Conservation (phyloP, 2,113 vertebrate genomes). For the Pluvianellus socialis region DNA sequence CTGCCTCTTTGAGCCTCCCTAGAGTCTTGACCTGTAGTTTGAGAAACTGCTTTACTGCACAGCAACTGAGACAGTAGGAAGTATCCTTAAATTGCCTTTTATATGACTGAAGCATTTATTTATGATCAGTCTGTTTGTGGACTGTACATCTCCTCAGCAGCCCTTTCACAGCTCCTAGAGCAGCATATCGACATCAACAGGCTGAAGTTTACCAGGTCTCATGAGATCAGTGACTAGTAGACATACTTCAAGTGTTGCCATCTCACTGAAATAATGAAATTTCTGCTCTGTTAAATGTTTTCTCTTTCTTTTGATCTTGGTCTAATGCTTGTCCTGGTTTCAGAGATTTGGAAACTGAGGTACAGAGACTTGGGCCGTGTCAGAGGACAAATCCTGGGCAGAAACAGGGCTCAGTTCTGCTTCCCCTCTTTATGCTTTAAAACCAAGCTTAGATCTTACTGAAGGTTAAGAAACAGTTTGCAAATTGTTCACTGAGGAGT, state of each 20-base stretch:
- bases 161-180: conserved; percentile 14
- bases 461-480: background rate
- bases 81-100: background rate
- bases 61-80: background rate
- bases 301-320: background rate
- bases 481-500: background rate
- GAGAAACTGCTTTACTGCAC: background rate
- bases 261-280: background rate
- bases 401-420: background rate
- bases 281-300: background rate
- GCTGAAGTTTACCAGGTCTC: background rate
- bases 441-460: background rate
- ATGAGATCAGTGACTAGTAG: background rate
- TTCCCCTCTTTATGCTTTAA: background rate
- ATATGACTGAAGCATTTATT: background rate
- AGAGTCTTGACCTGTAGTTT: background rate
- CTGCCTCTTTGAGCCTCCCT: background rate
- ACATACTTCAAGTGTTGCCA: background rate
- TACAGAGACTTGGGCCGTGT: background rate
- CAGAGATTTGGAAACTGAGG: background rate
- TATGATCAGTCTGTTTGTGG: background rate
- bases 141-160: background rate
- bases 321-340: background rate
- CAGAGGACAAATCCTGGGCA: background rate
- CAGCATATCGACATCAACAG: background rate